Base-by-base conservation (phyloP, 2,888 invertebrate genomes). In the Stenurella melanura region DNA sequence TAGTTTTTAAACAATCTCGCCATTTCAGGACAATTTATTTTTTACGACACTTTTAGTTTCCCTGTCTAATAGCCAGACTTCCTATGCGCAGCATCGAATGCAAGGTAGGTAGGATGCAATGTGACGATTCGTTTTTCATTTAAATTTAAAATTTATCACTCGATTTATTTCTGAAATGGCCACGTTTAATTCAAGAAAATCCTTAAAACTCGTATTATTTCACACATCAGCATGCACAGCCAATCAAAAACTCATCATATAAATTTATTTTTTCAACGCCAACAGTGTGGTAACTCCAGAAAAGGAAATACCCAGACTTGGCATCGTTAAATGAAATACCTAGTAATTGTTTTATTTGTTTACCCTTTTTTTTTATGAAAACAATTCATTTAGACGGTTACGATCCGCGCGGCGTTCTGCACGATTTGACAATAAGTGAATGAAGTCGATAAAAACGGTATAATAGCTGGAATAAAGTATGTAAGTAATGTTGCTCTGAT, bases 401-500 rank as follows among this genome's bases (percentile, higher is more conserved):
- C 61, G 58, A 75, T 63, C 56, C 63, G n/a, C 34, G 57, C 34
- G 71, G 50, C 54, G 68, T 78, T 71, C 66, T 73, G 75, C 71
- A 64, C 74, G 68, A 72, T 74, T 74, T 71, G 74, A 75, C 79
- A 74, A 73, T 69, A 61, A 77, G 75, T 79, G 80, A 76, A 80
- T 78, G 78, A 77, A 80, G 78, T 71, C 75, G 73, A 74, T 77
- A 80, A 77, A 77, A 78, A 80, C 76, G 61, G 42, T 76, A 78
- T 78, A 79, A 79, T 80, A 76, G 78, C 78, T 76, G 42, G 42
- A 78, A 80, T 79, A 79, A 82, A 79, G 77, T 82, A 82, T 82
- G 80, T 82, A 80, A 79, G 80, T 79, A 82, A 82, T 80, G 82
- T 76, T 56, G 73, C 77, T 76, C 60, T 21, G 71, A 74, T 61